Evolutionary conservation across 2,113 vertebrate species (phyloP), one percentile per base, ranked within the genome.

Genomic region (Paracanthobrama guichenoti): DNA sequence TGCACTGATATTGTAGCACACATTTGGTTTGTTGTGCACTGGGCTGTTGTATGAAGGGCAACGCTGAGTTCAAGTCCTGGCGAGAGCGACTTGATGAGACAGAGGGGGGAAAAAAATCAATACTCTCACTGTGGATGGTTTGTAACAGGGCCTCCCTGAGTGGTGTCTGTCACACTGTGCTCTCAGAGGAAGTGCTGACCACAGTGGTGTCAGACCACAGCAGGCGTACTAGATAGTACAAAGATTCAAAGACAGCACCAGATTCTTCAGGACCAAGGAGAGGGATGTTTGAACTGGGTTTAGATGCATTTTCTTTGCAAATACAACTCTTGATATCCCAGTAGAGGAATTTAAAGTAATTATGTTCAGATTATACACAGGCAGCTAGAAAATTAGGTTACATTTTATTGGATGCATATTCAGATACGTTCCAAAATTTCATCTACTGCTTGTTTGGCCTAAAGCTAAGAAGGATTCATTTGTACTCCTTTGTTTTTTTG

Each of bases 81-180:
- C 10, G 2, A 53, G 60, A 53, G 60, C 50, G 22, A 26, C 50
- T 79, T 81, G 79, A 69, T 81, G 64, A 81, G 44, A 81, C 24
- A 16, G 62, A 91, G 89, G 89, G 89, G 13, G 89, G 90, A 88
- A 89, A 71, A 92, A 93, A 93, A 94, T 94, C 91, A 90, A 94
- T 94, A 91, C 86, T 88, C 90, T 86, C 83, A 88, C 90, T 92
- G 88, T 90, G 87, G 89, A 91, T 90, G 90, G 89, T 90, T 92
- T 91, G 91, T 90, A 90, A 90, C 88, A 90, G 87, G 91, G 90
- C 88, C 92, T 91, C 88, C 86, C 89, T 89, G 87, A 90, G 90
- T 86, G 55, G 87, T 88, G 90, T 92, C 92, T 91, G 90, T 94
- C 92, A 92, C 86, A 88, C 86, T 87, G 89, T 87, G 88, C 90